Conservation (phyloP, 2,797 vertebrate genomes). For the Chaunax sp. region DNA sequence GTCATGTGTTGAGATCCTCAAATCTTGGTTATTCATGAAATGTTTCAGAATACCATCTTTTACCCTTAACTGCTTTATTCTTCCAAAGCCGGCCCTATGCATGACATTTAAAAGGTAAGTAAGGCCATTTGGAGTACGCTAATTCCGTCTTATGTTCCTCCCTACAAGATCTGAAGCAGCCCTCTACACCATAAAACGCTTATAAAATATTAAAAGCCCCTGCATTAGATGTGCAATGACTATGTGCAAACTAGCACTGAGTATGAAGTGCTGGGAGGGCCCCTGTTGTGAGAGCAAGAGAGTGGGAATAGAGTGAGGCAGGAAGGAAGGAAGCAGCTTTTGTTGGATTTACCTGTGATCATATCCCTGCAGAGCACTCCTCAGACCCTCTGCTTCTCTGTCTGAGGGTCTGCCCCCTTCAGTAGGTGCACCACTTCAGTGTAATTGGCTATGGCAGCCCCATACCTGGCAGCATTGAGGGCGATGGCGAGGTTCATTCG, state of each 20-base stretch:
- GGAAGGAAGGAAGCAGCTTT: conserved; percentile 64
- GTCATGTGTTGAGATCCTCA: conserved; percentile 82
- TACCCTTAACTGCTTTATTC: conserved; percentile 79
- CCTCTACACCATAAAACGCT: conserved; percentile 80
- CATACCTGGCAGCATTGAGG: conserved; percentile 95
- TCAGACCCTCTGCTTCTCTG: conserved; percentile 78
- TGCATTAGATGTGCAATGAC: conserved; percentile 79
- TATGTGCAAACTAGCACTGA: conserved; percentile 80
- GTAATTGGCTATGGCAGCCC: conserved; percentile 95
- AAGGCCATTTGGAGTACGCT: conserved; percentile 85
- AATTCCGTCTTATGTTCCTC: conserved; percentile 83
- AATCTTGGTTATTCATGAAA: conserved; percentile 84
- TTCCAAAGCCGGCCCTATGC: conserved; percentile 79
- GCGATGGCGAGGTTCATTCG: conserved; percentile 94
- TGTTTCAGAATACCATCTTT: conserved; percentile 81
- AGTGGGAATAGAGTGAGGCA: conserved; percentile 57
- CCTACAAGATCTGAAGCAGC: conserved; percentile 81
- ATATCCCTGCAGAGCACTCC: conserved; percentile 85
- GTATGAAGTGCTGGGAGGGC: conserved; percentile 72
- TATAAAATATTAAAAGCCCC: conserved; percentile 85
- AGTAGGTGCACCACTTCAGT: conserved; percentile 90
- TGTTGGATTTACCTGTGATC: conserved; percentile 86
- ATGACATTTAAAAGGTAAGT: conserved; percentile 89
- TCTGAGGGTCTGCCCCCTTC: conserved; percentile 84
- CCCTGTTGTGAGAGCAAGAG: conserved; percentile 67